Evolutionary conservation across 2,797 vertebrate genomes (phyloP).

Genomic region (Anabacerthia variegaticeps): DNA sequence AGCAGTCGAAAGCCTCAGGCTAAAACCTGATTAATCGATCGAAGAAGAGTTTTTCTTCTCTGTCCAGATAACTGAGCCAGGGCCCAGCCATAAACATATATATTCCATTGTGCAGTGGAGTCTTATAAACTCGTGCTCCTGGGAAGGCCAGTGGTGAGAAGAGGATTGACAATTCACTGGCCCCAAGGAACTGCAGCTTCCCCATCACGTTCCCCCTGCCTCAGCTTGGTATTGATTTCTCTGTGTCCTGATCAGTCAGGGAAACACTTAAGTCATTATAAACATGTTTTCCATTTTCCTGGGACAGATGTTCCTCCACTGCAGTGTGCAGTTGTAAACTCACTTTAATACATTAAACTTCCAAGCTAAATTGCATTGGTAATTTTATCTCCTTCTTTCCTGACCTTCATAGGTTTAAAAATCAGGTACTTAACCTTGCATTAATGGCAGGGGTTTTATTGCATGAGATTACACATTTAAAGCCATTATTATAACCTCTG

Average conservation of each 20-base stretch:
- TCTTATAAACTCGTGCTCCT: background rate
- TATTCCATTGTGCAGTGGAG: background rate
- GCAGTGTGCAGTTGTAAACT: conserved; percentile 16
- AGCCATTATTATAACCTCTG: conserved; percentile 48
- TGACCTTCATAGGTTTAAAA: conserved; percentile 60
- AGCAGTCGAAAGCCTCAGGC: background rate
- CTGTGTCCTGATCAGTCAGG: background rate
- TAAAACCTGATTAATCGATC: background rate
- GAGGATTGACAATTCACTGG: background rate
- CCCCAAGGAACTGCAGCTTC: background rate
- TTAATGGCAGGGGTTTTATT: conserved; percentile 45
- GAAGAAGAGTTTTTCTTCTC: background rate
- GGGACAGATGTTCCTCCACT: conserved; percentile 15
- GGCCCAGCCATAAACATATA: background rate
- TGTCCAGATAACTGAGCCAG: background rate
- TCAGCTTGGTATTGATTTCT: background rate
- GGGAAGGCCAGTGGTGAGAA: background rate
- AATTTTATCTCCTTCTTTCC: conserved; percentile 41
- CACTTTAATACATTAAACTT: conserved; percentile 39
- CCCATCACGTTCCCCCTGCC: background rate
- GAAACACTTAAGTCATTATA: conserved; percentile 5
- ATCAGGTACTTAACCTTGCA: conserved; percentile 54
- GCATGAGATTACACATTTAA: conserved; percentile 42
- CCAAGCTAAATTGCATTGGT: conserved; percentile 20
- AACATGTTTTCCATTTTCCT: conserved; percentile 3